phyloP scores from a whole-genome alignment of 2,113 vertebrate genomes.

The Acanthisitta chloris region DNA sequence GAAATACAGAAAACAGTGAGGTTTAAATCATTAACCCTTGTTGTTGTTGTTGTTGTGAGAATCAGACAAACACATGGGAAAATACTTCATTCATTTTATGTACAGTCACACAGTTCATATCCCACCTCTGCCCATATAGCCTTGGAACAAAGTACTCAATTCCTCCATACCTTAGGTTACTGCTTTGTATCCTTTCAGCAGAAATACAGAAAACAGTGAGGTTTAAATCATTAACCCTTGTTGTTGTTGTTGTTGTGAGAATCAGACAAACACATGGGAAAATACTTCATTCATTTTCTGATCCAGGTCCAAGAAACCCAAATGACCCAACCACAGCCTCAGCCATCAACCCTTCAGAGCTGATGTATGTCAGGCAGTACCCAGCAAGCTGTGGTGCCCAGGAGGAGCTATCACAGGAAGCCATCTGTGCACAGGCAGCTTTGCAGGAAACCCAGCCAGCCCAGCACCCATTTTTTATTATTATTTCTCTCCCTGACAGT shows the following conservation, averaged over 20 bases:
- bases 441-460: constrained; percentile 76
- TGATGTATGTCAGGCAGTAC: background rate
- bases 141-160: background rate
- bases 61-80: fast-evolving
- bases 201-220: background rate
- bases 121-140: background rate
- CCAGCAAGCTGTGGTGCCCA: background rate
- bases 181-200: background rate
- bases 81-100: background rate
- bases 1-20: background rate
- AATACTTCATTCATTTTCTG: background rate
- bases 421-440: constrained; percentile 82
- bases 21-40: background rate
- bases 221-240: background rate
- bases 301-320: constrained; percentile 6
- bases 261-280: fast-evolving
- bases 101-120: fast-evolving
- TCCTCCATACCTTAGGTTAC: background rate
- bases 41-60: background rate
- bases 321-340: constrained; percentile 19
- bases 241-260: background rate
- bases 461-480: background rate
- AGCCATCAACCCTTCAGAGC: background rate
- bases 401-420: constrained; percentile 81
- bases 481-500: constrained; percentile 9